A percentile compares a stretch with the other conserved stretches of the same genome.
Evolutionary conservation across 1,140 invertebrate species (phyloP).

Genomic region (Mylabris phalerata): DNA sequence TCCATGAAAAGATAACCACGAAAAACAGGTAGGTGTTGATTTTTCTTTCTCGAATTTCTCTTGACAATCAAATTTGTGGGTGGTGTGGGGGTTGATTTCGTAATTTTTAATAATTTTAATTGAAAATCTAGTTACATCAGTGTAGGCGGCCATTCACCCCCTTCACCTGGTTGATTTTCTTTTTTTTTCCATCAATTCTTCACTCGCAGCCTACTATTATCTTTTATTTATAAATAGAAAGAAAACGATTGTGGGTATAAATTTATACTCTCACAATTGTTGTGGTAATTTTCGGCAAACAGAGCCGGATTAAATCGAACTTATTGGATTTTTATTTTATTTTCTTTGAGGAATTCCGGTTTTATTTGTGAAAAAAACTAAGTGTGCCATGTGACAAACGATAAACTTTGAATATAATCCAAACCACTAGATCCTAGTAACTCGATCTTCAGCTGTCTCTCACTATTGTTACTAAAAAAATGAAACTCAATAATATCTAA

Average conservation of each 20-base stretch:
- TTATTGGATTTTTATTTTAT: too few species aligned
- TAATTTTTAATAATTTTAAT: slow-evolving; percentile 1
- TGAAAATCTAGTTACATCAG: background rate
- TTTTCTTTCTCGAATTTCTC: too few species aligned
- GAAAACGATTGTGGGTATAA: background rate
- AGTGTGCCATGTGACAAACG: background rate
- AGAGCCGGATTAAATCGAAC: background rate
- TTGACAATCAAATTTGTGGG: background rate
- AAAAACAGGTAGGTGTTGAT: slow-evolving; percentile 1
- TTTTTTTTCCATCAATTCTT: background rate
- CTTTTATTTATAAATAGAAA: background rate
- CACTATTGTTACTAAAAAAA: too few species aligned
- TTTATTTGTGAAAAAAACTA: slow-evolving; percentile 1
- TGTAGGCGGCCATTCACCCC: slow-evolving; percentile 7
- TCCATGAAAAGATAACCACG: too few species aligned
- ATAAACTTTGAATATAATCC: background rate
- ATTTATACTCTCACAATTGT: slow-evolving; percentile 3
- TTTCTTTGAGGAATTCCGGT: too few species aligned
- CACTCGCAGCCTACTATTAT: background rate
- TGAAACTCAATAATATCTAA: background rate
- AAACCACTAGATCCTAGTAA: too few species aligned
- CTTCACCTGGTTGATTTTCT: background rate
- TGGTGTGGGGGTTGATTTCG: slow-evolving; percentile 1
- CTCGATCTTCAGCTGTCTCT: too few species aligned
- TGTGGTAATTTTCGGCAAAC: background rate